phyloP scores from a whole-genome alignment of 1,140 invertebrate species.

The Chymomyza costata region DNA sequence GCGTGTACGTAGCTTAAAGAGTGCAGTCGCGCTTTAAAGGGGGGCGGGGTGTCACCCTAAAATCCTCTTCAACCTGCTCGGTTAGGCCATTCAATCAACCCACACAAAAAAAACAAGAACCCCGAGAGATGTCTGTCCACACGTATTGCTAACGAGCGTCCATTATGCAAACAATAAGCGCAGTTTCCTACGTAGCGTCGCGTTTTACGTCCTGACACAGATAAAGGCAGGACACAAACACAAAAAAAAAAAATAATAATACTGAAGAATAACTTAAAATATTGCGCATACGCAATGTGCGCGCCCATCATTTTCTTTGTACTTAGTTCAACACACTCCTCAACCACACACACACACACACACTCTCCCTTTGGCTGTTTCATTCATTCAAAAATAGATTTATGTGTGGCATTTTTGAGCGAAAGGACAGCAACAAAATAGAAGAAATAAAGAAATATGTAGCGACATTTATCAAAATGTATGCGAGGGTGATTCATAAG shows the following conservation, averaged over 20 bases:
- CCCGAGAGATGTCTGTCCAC: neutral
- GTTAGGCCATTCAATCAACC: too few species aligned
- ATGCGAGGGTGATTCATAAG: conserved; percentile 36
- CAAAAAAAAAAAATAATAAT: conserved; percentile 29
- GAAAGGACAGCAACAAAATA: conserved; percentile 51
- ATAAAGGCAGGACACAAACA: conserved; percentile 46
- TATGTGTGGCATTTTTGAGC: conserved; percentile 64
- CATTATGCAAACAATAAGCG: conserved; percentile 72
- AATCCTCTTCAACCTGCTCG: conserved; percentile 6
- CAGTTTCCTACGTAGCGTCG: conserved; percentile 45
- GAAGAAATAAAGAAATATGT: conserved; percentile 71
- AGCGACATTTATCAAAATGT: conserved; percentile 67
- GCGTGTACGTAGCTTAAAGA: conserved; percentile 8
- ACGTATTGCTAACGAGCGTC: conserved; percentile 62
- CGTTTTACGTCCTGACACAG: conserved; percentile 19
- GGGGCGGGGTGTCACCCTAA: neutral
- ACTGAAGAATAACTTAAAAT: conserved; percentile 11
- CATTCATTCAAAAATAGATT: conserved; percentile 74
- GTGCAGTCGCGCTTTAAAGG: conserved; percentile 13
- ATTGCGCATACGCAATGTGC: conserved; percentile 48
- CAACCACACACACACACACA: too few species aligned
- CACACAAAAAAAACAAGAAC: conserved; percentile 13
- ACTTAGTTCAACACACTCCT: too few species aligned
- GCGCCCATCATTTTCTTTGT: too few species aligned
- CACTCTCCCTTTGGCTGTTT: too few species aligned